Evolutionary conservation across 2,113 vertebrate genomes (phyloP), one percentile per base, ranked within the genome.

Genomic region (Cepphus grylle): DNA sequence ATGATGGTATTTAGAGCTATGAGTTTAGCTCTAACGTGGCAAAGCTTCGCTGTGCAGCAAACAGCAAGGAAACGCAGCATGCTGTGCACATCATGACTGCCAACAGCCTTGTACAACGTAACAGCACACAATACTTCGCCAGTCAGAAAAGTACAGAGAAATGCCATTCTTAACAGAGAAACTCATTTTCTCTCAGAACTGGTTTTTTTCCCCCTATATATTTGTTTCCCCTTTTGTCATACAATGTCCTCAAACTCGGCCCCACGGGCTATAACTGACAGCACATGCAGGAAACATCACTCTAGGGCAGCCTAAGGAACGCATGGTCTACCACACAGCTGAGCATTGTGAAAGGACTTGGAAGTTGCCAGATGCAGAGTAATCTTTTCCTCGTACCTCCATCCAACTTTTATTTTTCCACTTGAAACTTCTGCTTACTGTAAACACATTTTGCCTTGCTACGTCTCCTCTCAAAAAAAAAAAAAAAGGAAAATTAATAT

Each of bases 321-420:
- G 0, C 0, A 0, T 4, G 4, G 58, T 53, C 81, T 36, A 72
- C 49, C 32, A 45, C 13, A 47, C 15, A 73, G 76, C 53, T 6
- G 9, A 76, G 52, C 82, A 84, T 21, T 83, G 63, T 86, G 88
- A 92, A 93, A 92, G 74, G 26, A 25, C n/a, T 45, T 49, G 12
- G 12, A 72, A 92, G n/a, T 27, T 86, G 66, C 38, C 95, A 96
- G 76, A 87, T 32, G 25, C 26, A 74, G 61, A 81, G 87, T 42
- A 62, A 86, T 58, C 16, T 86, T 90, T 49, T 77, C 72, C 76
- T 91, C 0, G 0, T 62, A 70, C 45, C 52, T 88, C 72, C 45
- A 83, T 83, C 76, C 86, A 81, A 49, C 15, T 78, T 71, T 9
- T 0, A 18, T 78, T 81, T 67, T 66, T 73, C 59, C 30, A 70